These are phyloP conservation scores for Philereme vetulata DNA, from an alignment of 2,888 invertebrate species.

Conservation along the genomic window DNA sequence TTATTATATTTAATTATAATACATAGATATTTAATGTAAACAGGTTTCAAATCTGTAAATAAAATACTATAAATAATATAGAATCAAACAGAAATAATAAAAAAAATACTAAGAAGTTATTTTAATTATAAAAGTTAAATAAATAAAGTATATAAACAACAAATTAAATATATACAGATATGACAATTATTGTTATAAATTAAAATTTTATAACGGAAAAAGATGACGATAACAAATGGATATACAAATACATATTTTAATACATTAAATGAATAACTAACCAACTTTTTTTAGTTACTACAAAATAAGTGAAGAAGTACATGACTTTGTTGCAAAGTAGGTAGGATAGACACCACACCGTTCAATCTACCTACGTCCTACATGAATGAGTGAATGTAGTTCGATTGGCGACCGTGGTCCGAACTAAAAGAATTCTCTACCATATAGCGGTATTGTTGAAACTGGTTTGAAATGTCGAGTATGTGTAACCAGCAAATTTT, in stretches of 20 bases:
- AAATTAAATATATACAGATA: too few species aligned
- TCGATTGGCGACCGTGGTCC: constrained; percentile 59
- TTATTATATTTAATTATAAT: constrained; percentile 56
- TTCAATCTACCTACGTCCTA: constrained; percentile 11
- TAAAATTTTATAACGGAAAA: too few species aligned
- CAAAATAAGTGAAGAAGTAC: not conserved
- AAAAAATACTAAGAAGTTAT: too few species aligned
- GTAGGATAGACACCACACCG: not conserved
- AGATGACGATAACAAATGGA: too few species aligned
- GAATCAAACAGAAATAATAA: not conserved
- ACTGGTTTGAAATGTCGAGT: constrained; percentile 67
- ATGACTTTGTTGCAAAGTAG: constrained; percentile 5
- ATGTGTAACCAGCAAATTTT: constrained; percentile 61
- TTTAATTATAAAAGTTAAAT: not conserved
- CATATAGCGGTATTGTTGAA: constrained; percentile 68
- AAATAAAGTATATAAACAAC: too few species aligned
- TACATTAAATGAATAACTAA: too few species aligned
- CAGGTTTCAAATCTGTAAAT: not conserved
- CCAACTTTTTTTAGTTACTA: constrained; percentile 7
- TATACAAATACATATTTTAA: too few species aligned
- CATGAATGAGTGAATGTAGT: constrained; percentile 33
- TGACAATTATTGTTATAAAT: too few species aligned
- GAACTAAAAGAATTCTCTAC: constrained; percentile 73
- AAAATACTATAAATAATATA: not conserved
- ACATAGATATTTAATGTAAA: constrained; percentile 19